Base-by-base conservation (phyloP, 2,113 vertebrate genomes). In the Pholis gunnellus region DNA sequence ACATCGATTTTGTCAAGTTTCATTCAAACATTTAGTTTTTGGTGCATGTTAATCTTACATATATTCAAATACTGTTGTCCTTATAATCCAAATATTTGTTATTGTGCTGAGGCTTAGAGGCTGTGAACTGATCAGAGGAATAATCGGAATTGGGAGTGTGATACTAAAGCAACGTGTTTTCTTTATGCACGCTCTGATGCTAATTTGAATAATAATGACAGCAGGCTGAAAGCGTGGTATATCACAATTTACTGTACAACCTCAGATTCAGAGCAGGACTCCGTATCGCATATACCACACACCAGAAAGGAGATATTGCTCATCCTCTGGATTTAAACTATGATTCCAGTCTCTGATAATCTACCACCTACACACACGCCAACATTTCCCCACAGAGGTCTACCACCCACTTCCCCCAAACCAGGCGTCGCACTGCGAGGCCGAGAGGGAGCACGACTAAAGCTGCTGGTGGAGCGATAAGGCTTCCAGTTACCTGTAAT, bases 341-440 rank as follows among this genome's bases (percentile, higher is more conserved):
- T 20, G 82, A 72, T 86, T 81, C 70, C 75, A 52, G 38, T 71
- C 48, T 65, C 64, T 68, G 79, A 90, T 90, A 81, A 78, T 64
- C 52, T 14, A 36, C 75, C 69, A 34, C 75, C 78, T 69, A 65
- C 83, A 60, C 71, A 69, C 64, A 14, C 42, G 29, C 46, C 78
- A 57, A 87, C 81, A 71, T 80, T 65, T 83, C 74, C 74, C 80
- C 61, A 73, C 59, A 78, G 86, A 90, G 60, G 69, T 78, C 72
- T 75, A n/a, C 75, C 83, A 81, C 84, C 83, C 74, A 85, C 87
- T 71, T 57, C 75, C 80, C 83, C 27, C 84, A 27, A 86, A 86
- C 67, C 18, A 31, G 38, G 70, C 59, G 34, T 81, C 79, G 22
- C 79, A 72, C 29, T 27, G 79, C 22, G 56, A 80, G 69, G 82